Conservation (phyloP, 2,797 vertebrate species). For the Macropodus opercularis region DNA sequence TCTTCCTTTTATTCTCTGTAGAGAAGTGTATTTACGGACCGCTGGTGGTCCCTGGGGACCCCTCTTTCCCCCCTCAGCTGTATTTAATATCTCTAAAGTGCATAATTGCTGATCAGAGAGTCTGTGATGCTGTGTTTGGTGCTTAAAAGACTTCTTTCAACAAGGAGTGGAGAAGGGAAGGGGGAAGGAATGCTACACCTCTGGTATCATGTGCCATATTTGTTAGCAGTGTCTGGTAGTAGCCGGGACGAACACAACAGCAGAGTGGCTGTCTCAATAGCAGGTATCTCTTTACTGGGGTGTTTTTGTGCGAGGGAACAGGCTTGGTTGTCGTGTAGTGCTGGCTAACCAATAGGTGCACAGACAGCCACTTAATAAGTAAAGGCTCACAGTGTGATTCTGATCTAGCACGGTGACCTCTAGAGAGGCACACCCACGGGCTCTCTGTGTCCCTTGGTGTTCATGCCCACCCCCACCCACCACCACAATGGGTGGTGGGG, state of each 20-base stretch:
- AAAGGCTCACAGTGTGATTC: conserved; percentile 66
- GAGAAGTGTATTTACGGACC: conserved; percentile 74
- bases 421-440: conserved; percentile 67
- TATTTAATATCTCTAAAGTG: conserved; percentile 81
- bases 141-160: conserved; percentile 75
- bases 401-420: conserved; percentile 77
- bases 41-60: conserved; percentile 74
- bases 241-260: conserved; percentile 54
- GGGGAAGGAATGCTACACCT: conserved; percentile 71
- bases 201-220: conserved; percentile 74
- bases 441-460: conserved; percentile 67
- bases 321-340: conserved; percentile 51
- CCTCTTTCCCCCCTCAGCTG: conserved; percentile 56
- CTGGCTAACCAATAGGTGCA: conserved; percentile 47
- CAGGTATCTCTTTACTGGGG: conserved; percentile 64
- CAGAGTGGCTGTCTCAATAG: conserved; percentile 60
- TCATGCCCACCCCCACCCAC: conserved; percentile 53
- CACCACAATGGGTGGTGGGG: conserved; percentile 63
- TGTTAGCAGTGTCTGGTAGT: conserved; percentile 61
- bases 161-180: conserved; percentile 47
- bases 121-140: conserved; percentile 71
- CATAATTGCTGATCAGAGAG: conserved; percentile 84
- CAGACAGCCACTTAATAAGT: conserved; percentile 74
- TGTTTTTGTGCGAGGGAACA: conserved; percentile 61
- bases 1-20: conserved; percentile 69